Evolutionary conservation across 1,140 invertebrate genomes (phyloP), one percentile per base, ranked within the genome.

Genomic region (Brachionus rubens): DNA sequence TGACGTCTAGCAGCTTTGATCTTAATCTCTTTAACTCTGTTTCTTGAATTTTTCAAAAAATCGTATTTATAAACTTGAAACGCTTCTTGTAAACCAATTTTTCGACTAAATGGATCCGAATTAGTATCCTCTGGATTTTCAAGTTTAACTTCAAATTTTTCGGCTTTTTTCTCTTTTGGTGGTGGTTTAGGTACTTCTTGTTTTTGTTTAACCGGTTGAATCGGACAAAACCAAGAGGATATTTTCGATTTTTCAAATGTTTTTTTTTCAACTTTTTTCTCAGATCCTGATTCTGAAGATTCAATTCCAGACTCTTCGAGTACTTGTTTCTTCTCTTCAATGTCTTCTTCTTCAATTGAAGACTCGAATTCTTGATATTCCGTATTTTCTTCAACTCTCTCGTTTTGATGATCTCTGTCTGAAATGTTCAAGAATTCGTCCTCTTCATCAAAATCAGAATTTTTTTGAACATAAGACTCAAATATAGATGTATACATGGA

Each of bases 21-120:
- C n/a, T 65, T 65, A 21, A 65, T 65, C 24, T 65, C 59, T 26
- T 43, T 65, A 24, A 65, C 59, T 43, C 59, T 41, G n/a, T 65
- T 46, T 41, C 40, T 24, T 1, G 59, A 65, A 14, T 43, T 41
- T 43, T 41, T 65, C 36, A 65, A 46, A n/a, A 65, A 65, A 26
- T 65, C 59, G 19, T 24, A 65, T 43, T 65, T 65, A n/a, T 65
- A 43, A 41, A 65, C 30, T 28, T 65, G 59, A 43, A 65, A 65
- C 14, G 59, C 59, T 12, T 65, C 59, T 43, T 65, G 59, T n/a
- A 65, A 19, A 28, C 59, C 40, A 19, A 65, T 26, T 65, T 65
- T 65, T 43, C 30, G 21, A 14, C 21, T 19, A 26, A 43, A 65
- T 43, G 10, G 10, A 10, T 65, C 59, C 3, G 30, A 26, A 36